Base-by-base conservation (phyloP, 2,113 vertebrate genomes). In the Cavia porcellus region DNA sequence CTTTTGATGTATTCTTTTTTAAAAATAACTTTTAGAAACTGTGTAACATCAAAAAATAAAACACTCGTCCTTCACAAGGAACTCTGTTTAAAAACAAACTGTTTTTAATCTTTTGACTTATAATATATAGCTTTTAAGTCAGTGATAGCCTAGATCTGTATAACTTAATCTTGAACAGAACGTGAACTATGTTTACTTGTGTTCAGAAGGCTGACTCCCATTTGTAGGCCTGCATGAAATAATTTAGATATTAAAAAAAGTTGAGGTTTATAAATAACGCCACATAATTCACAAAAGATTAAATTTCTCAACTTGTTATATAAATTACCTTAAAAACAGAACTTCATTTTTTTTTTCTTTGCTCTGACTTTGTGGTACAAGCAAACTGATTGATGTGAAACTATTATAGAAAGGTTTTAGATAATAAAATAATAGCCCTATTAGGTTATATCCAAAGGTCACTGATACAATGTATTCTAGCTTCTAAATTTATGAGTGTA, bases 181-280 rank as follows among this genome's bases (percentile, higher is more conserved):
- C 50, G 35, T 52, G 84, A 96, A 35, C 8, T 64, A 70, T n/a
- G 82, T 25, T n/a, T 15, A 55, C 0, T 80, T 57, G 24, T 79
- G 55, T 62, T 95, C 38, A 88, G 20, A 82, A 17, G 35, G 2
- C 32, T 85, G 70, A 95, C 7, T 88, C 7, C 17, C 20, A 88
- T 62, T 92, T 55, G 5, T 25, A 79, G 35, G 32, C 35, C 7
- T 57, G 68, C 50, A 86, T 72, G 64, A 28, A 94, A 95, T 94
- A 92, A 93, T 89, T 94, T 89, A 85, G 12, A 77, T 93, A 55
- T 38, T 96, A 22, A 72, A 93, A 95, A 90, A 92, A 93, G 62
- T 70, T 79, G 50, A 25, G 17, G 10, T 84, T 85, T 94, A 80
- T 62, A 81, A 92, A 96, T 87, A 87, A 84, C 30, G 86, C 38